Evolutionary conservation across 2,113 vertebrate genomes (phyloP).

Genomic region (Malurus cyaneus): DNA sequence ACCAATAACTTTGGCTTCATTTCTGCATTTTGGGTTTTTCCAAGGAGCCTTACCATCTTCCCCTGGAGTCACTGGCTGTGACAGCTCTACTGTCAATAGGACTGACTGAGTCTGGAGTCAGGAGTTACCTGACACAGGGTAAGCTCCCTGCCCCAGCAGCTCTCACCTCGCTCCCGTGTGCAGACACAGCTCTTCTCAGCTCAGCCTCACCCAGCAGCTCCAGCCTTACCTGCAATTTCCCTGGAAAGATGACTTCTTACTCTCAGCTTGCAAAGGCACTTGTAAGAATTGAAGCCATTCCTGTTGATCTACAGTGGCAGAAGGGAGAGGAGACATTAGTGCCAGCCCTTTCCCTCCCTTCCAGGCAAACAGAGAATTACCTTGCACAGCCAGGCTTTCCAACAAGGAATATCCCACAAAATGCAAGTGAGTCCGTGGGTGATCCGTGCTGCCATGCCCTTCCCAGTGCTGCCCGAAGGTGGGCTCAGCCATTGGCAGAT

Average conservation of each 20-base stretch:
- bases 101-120: background rate
- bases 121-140: background rate
- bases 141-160: background rate
- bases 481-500: background rate
- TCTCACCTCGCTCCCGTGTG: background rate
- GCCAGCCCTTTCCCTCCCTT: background rate
- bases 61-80: no score
- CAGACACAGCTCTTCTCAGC: background rate
- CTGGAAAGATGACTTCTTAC: no score
- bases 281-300: background rate
- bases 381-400: background rate
- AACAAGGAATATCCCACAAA: background rate
- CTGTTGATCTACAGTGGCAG: background rate
- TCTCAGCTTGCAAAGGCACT: background rate
- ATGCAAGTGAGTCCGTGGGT: background rate
- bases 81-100: accelerated
- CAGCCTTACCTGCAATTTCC: background rate
- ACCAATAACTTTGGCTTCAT: background rate
- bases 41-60: accelerated
- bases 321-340: background rate
- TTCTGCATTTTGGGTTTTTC: background rate
- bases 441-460: background rate
- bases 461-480: no score
- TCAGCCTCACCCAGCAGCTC: background rate
- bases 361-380: background rate